These are phyloP conservation scores for Phalanger gymnotis DNA, from an alignment of 2,797 vertebrate genomes.

Conservation along the genomic window DNA sequence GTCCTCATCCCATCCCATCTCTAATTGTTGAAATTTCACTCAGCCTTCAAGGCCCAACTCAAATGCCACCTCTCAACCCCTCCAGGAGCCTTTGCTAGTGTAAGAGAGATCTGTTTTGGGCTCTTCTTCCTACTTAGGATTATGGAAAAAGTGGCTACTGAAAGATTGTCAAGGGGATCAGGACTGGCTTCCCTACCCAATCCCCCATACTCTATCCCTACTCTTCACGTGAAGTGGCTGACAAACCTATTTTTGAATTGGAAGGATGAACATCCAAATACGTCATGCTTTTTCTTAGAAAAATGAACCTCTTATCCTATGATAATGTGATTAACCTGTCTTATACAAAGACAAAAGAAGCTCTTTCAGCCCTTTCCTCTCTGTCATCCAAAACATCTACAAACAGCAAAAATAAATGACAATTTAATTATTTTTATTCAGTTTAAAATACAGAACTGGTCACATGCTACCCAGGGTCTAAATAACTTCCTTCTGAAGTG, in stretches of 20 bases:
- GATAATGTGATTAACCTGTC: neutral
- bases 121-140: neutral
- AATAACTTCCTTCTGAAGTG: neutral
- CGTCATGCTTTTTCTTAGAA: neutral
- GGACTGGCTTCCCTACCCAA: neutral
- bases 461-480: neutral
- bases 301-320: neutral
- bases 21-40: neutral
- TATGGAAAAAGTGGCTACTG: neutral
- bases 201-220: neutral
- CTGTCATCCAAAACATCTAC: neutral
- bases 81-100: neutral
- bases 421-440: neutral
- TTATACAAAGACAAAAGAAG: neutral
- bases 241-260: neutral
- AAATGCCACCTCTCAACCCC: too few species aligned
- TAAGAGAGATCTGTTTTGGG: neutral
- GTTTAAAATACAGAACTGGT: neutral
- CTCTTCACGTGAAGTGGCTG: neutral
- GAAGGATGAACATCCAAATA: neutral
- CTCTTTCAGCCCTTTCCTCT: neutral
- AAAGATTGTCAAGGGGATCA: neutral
- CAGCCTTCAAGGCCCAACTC: neutral
- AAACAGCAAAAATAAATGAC: neutral
- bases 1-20: neutral